phyloP scores from a whole-genome alignment of 2,888 invertebrate species.

The Cosmia pyralina region DNA sequence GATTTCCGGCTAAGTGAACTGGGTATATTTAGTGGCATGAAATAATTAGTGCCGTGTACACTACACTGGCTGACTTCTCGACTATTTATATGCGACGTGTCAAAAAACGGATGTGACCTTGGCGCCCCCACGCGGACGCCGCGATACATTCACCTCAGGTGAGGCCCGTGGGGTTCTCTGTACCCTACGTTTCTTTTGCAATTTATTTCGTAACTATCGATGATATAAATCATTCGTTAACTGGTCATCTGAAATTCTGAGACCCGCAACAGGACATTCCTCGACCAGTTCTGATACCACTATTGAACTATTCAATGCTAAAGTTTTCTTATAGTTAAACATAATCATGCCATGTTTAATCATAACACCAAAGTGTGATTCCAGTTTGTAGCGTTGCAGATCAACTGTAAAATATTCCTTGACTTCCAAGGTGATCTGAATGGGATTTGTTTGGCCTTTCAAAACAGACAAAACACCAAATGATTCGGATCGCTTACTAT shows the following conservation, averaged over 20 bases:
- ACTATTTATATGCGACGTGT: conserved; percentile 87
- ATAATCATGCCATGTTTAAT: conserved; percentile 11
- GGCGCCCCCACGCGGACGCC: conserved; percentile 87
- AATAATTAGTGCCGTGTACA: conserved; percentile 79
- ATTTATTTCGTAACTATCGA: conserved; percentile 63
- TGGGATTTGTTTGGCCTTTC: conserved; percentile 52
- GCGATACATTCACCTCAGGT: conserved; percentile 88
- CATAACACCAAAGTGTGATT: conserved; percentile 9
- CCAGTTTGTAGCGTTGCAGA: conserved; percentile 13
- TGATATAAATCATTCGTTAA: conserved; percentile 30
- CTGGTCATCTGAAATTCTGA: background rate
- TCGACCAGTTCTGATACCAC: background rate
- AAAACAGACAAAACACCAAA: conserved; percentile 35
- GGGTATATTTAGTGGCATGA: conserved; percentile 76
- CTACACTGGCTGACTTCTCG: conserved; percentile 76
- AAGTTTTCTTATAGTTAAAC: background rate
- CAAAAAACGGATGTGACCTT: conserved; percentile 89
- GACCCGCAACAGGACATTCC: background rate
- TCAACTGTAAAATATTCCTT: conserved; percentile 26
- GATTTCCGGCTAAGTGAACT: conserved; percentile 83
- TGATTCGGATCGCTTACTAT: conserved; percentile 38
- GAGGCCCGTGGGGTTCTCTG: conserved; percentile 82
- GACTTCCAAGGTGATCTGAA: conserved; percentile 46
- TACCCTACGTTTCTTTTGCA: conserved; percentile 70
- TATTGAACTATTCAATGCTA: background rate